These are phyloP conservation scores for Porites divaricata DNA, from an alignment of 92 coral and sea anemone species.

Conservation along the genomic window DNA sequence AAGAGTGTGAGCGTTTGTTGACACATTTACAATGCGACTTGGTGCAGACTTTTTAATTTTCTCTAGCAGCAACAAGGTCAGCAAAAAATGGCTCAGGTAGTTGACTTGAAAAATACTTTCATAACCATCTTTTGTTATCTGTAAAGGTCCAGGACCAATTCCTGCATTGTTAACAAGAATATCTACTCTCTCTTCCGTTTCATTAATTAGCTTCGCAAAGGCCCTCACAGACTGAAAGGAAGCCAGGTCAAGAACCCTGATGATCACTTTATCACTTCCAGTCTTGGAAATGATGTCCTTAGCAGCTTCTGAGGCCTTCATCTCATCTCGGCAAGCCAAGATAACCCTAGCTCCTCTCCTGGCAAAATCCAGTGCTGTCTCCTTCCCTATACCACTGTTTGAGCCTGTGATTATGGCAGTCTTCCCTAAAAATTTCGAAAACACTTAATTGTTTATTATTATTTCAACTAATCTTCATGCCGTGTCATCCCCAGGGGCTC, in stretches of 20 bases:
- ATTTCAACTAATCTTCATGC: background rate
- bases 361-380: slow-evolving; percentile 71
- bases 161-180: slow-evolving; percentile 82
- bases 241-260: slow-evolving; percentile 57
- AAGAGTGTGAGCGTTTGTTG: slow-evolving; percentile 27
- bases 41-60: slow-evolving; percentile 68
- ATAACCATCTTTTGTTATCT: slow-evolving; percentile 74
- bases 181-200: slow-evolving; percentile 68
- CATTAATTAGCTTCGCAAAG: slow-evolving; percentile 54
- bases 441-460: too few relatives aligned
- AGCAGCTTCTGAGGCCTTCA: slow-evolving; percentile 57
- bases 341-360: slow-evolving; percentile 69
- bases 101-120: slow-evolving; percentile 67
- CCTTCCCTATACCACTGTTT: slow-evolving; percentile 78
- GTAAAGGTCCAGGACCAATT: background rate
- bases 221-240: slow-evolving; percentile 73
- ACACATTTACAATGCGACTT: slow-evolving; percentile 73
- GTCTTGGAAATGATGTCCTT: slow-evolving; percentile 61
- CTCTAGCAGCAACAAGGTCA: slow-evolving; percentile 60
- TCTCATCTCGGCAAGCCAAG: slow-evolving; percentile 71
- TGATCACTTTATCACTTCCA: slow-evolving; percentile 58
- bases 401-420: slow-evolving; percentile 85
- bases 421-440: slow-evolving; percentile 37
- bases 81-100: slow-evolving; percentile 75
- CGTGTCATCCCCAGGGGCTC: too few relatives aligned